Conservation (phyloP, 2,113 vertebrate genomes). For the Saccopteryx leptura region DNA sequence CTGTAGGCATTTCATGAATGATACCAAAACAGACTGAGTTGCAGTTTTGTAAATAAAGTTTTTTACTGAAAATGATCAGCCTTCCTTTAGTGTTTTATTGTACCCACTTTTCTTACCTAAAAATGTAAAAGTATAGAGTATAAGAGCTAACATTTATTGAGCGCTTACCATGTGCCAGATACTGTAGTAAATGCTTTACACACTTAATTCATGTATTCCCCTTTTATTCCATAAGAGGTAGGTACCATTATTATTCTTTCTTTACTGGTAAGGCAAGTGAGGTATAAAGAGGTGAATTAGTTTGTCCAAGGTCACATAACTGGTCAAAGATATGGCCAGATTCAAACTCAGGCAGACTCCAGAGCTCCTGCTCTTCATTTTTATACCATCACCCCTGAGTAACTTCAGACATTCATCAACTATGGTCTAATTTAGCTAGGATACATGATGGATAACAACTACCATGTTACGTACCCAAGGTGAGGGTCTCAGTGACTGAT, state of each 20-base stretch:
- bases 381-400: not conserved
- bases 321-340: not conserved
- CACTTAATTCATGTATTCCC: not conserved
- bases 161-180: not conserved
- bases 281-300: not conserved
- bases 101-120: not conserved
- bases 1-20: not conserved
- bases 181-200: not conserved
- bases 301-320: not conserved
- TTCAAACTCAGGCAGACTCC: conserved; percentile 19
- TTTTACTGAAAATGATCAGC: conserved; percentile 57
- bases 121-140: not conserved
- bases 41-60: conserved; percentile 71
- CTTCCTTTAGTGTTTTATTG: conserved; percentile 38
- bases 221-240: not conserved
- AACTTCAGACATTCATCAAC: not conserved
- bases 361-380: not conserved
- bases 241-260: not conserved
- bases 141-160: not conserved
- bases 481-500: not conserved
- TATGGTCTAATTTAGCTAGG: not conserved
- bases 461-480: not conserved
- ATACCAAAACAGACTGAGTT: conserved; percentile 49
- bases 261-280: conserved; percentile 17
- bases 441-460: not conserved